phyloP scores from a whole-genome alignment of 2,113 vertebrate genomes.

The Promerops cafer region DNA sequence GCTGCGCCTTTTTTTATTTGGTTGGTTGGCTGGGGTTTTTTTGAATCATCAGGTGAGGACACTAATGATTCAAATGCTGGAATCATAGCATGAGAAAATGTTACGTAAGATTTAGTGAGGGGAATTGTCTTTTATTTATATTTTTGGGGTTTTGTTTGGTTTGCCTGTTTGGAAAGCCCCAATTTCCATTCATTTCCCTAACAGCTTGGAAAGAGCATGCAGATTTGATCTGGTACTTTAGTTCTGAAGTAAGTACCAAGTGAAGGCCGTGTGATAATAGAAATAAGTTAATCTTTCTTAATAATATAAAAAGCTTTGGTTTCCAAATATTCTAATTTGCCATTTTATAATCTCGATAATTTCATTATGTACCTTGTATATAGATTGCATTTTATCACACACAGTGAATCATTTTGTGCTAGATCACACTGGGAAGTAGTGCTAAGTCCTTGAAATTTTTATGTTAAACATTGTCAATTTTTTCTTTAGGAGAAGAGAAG shows the following conservation, averaged over 20 bases:
- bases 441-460: not conserved
- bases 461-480: not conserved
- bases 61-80: not conserved
- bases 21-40: not conserved
- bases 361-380: not conserved
- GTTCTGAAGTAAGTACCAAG: not conserved
- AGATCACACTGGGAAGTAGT: not conserved
- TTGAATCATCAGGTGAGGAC: not conserved
- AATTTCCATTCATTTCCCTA: not conserved
- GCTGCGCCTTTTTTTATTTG: not conserved
- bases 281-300: not conserved
- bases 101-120: not conserved
- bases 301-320: not conserved
- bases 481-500: not conserved
- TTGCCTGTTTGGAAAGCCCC: not conserved
- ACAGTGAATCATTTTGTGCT: not conserved
- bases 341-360: not conserved
- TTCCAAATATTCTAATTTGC: not conserved
- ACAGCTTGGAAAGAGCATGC: not conserved
- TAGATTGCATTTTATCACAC: not conserved
- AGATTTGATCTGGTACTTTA: not conserved
- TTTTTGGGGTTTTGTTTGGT: not conserved
- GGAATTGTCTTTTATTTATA: not conserved
- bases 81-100: not conserved
- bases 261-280: not conserved